These are phyloP conservation scores for Cherax destructor DNA, from an alignment of 1,140 invertebrate species.

Conservation along the genomic window DNA sequence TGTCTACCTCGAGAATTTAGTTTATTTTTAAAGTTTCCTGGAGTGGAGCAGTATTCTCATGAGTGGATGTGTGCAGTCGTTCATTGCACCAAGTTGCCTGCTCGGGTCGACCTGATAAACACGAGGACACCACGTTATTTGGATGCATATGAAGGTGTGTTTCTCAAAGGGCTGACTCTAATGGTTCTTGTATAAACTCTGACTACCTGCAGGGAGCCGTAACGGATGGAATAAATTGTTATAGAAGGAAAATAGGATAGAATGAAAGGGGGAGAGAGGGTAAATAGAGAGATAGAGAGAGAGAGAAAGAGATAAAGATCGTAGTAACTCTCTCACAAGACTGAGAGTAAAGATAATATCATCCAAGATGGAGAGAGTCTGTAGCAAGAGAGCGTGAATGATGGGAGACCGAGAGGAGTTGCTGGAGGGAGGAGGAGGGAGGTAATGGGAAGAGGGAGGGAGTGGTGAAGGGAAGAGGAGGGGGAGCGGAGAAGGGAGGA, in stretches of 20 bases:
- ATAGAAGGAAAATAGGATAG: slow-evolving; percentile 26
- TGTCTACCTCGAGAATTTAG: slow-evolving; percentile 15
- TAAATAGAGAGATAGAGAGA: too few relatives aligned
- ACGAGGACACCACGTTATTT: slow-evolving; percentile 42
- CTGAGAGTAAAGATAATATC: slow-evolving; percentile 20
- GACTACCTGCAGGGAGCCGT: slow-evolving; percentile 35
- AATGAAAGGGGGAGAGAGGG: slow-evolving; percentile 17
- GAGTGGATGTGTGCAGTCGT: background rate
- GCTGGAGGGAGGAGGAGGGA: slow-evolving; percentile 2
- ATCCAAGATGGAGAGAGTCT: slow-evolving; percentile 34
- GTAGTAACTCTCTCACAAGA: slow-evolving; percentile 7
- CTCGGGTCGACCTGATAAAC: slow-evolving; percentile 43
- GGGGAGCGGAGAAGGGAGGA: slow-evolving; percentile 37
- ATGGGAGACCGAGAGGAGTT: slow-evolving; percentile 24
- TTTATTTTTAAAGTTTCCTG: background rate
- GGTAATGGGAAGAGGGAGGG: background rate
- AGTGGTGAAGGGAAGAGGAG: slow-evolving; percentile 38
- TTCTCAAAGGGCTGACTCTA: slow-evolving; percentile 38
- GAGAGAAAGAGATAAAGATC: slow-evolving; percentile 37
- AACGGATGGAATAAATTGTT: slow-evolving; percentile 33
- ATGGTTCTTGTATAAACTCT: slow-evolving; percentile 36
- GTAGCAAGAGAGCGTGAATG: slow-evolving; percentile 44
- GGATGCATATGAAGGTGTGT: slow-evolving; percentile 41
- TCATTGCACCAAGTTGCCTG: background rate
- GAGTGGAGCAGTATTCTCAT: background rate